phyloP scores from a whole-genome alignment of 1,140 invertebrate genomes.

The Drosophila carrolli region DNA sequence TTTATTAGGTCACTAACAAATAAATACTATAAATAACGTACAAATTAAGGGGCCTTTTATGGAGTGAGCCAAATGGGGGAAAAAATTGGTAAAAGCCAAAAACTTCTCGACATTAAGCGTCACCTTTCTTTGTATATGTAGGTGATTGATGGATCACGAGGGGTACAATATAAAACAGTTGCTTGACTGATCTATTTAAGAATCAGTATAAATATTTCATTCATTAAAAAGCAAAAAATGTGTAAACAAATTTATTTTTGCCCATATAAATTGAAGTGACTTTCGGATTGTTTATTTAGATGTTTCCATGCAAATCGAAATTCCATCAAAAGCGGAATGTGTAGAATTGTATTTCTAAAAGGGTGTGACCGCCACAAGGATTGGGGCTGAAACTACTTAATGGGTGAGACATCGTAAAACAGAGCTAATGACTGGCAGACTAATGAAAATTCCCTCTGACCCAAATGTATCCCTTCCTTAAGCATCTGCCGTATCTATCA shows the following conservation, averaged over 20 bases:
- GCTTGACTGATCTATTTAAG: not conserved
- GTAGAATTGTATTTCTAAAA: not conserved
- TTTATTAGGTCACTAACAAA: conserved; percentile 21
- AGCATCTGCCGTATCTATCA: conserved; percentile 27
- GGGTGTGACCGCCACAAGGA: conserved; percentile 2
- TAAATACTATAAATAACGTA: conserved; percentile 22
- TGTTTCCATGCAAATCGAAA: conserved; percentile 12
- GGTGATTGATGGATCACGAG: conserved; percentile 27
- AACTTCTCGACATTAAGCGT: conserved; percentile 5
- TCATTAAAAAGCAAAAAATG: not conserved
- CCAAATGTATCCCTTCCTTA: conserved; percentile 15
- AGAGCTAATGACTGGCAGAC: conserved; percentile 70
- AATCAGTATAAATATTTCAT: conserved; percentile 8
- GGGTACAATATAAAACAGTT: not conserved
- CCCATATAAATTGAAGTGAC: not conserved
- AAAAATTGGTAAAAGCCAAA: not conserved
- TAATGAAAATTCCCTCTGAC: conserved; percentile 64
- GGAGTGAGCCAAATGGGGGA: too few relatives aligned
- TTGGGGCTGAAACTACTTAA: conserved; percentile 56
- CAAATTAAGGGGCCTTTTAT: not conserved
- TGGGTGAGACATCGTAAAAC: conserved; percentile 46
- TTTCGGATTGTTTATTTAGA: not conserved
- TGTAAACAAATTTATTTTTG: conserved; percentile 17
- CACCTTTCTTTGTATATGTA: conserved; percentile 22
- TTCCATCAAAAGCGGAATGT: conserved; percentile 5